phyloP scores from a whole-genome alignment of 1,140 invertebrate genomes.

The Condylostylus longicornis region DNA sequence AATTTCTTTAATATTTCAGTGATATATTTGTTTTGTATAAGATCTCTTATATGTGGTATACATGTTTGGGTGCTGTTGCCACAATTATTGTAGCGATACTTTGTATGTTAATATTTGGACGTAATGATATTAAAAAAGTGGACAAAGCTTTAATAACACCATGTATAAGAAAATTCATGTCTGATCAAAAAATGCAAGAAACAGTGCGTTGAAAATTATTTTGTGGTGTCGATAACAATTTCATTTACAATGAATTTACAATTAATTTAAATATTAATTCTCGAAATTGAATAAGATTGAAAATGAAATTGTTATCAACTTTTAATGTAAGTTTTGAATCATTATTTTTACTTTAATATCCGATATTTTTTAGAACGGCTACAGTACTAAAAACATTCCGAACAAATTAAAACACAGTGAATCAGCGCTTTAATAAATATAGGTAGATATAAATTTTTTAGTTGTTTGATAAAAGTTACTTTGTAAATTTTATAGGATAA shows the following conservation, averaged over 20 bases:
- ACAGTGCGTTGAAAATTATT: no score
- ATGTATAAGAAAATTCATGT: conserved; percentile 18
- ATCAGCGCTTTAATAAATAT: conserved; percentile 1
- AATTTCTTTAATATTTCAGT: conserved; percentile 18
- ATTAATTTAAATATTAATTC: no score
- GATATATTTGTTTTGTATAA: conserved; percentile 42
- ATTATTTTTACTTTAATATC: no score
- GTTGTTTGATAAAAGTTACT: no score
- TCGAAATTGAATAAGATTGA: no score
- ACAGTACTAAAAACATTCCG: neutral
- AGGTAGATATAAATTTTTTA: no score
- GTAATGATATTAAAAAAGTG: conserved; percentile 20
- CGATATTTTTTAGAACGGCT: neutral
- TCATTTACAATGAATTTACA: no score
- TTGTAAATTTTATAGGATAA: no score
- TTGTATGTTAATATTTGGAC: conserved; percentile 31
- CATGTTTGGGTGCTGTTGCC: conserved; percentile 39
- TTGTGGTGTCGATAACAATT: no score
- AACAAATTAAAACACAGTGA: neutral
- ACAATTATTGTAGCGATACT: conserved; percentile 36
- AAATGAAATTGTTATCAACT: no score
- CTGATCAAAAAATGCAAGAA: neutral
- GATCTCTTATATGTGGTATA: conserved; percentile 57
- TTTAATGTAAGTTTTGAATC: no score
- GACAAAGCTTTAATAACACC: conserved; percentile 22